phyloP scores from a whole-genome alignment of 2,797 vertebrate species.

The Falco peregrinus region DNA sequence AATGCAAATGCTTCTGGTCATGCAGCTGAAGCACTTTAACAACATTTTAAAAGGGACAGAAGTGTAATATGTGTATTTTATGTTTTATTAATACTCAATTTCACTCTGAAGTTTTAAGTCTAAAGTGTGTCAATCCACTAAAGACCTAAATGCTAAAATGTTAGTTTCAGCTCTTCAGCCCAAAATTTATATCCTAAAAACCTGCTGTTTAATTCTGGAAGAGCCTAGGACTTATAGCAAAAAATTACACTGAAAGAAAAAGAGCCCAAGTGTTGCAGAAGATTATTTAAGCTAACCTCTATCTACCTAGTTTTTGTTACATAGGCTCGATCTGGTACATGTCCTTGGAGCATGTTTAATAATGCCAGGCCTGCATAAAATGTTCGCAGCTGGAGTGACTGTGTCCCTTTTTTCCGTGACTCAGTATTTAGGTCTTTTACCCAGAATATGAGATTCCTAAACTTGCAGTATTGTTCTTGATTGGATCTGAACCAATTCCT shows the following conservation, averaged over 20 bases:
- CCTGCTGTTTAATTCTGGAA: not conserved
- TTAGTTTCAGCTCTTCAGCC: not conserved
- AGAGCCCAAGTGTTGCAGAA: not conserved
- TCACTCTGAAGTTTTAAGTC: not conserved
- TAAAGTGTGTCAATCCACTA: not conserved
- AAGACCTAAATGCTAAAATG: not conserved
- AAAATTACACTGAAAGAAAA: not conserved
- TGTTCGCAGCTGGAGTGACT: not conserved
- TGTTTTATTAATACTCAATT: not conserved
- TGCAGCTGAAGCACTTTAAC: not conserved
- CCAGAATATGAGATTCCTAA: not conserved
- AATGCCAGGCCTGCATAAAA: not conserved
- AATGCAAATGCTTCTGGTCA: not conserved
- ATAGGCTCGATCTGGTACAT: fast-evolving
- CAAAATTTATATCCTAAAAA: not conserved
- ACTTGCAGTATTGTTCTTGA: not conserved
- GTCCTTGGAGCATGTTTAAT: not conserved
- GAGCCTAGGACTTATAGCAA: not conserved
- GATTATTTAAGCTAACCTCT: not conserved
- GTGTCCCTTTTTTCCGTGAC: not conserved
- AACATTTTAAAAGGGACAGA: not conserved
- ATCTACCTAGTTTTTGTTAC: not conserved
- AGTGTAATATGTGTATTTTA: not conserved
- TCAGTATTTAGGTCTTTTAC: not conserved
- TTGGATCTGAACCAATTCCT: not conserved